These are phyloP conservation scores for Tympanuchus pallidicinctus DNA, from an alignment of 2,113 vertebrate species.

Conservation along the genomic window DNA sequence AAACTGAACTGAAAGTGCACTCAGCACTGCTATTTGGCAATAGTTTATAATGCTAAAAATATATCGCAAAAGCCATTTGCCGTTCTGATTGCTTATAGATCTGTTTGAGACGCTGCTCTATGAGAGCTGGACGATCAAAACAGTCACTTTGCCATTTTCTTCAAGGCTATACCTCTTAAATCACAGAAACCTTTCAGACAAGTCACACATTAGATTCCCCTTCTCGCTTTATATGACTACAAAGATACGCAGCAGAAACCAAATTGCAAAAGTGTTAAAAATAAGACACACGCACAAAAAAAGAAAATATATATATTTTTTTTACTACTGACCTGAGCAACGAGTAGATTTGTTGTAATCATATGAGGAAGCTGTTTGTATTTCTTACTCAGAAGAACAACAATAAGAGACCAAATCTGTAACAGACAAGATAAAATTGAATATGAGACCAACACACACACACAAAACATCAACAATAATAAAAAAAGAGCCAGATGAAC, in stretches of 20 bases:
- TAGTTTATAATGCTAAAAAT: neutral
- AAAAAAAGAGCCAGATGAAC: neutral
- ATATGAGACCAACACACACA: neutral
- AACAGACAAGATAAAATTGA: conserved; percentile 22
- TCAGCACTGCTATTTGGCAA: neutral
- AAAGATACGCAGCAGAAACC: neutral
- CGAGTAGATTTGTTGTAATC: conserved; percentile 90
- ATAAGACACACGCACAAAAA: neutral
- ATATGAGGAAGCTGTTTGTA: conserved; percentile 90
- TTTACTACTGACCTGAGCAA: conserved; percentile 88
- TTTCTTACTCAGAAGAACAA: conserved; percentile 93
- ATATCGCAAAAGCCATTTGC: neutral
- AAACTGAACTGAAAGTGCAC: neutral
- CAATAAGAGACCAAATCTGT: conserved; percentile 91
- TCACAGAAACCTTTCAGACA: neutral
- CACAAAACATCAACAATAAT: neutral
- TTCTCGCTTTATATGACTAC: neutral
- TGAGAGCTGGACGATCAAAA: neutral
- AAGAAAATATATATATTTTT: neutral
- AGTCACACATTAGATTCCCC: neutral
- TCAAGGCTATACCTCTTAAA: neutral
- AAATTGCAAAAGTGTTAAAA: neutral
- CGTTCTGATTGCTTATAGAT: neutral
- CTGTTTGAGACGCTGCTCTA: neutral
- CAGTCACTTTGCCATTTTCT: neutral